A percentile compares a stretch with the other conserved stretches of the same genome.
phyloP scores from a whole-genome alignment of 1,140 invertebrate species.

The Calosoma granatense region DNA sequence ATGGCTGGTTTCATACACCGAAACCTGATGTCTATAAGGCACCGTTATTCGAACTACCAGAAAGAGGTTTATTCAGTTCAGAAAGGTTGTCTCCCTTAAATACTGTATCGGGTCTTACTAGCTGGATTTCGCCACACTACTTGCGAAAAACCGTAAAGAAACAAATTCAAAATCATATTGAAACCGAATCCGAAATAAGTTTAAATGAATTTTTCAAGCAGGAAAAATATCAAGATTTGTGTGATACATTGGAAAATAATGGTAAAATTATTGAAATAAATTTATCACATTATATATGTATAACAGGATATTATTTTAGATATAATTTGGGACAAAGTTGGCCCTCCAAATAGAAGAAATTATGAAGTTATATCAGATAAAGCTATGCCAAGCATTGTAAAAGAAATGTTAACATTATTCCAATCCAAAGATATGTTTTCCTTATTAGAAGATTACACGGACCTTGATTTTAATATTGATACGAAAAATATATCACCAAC shows the following conservation, averaged over 20 bases:
- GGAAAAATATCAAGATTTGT: constrained; percentile 30
- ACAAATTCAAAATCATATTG: constrained; percentile 44
- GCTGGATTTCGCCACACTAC: constrained; percentile 41
- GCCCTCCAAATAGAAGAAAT: constrained; percentile 49
- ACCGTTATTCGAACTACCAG: constrained; percentile 23
- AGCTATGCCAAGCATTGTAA: constrained; percentile 36
- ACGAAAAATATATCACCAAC: constrained; percentile 31
- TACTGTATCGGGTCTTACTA: constrained; percentile 27
- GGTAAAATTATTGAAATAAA: not conserved
- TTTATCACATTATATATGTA: not conserved
- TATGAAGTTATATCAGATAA: constrained; percentile 44
- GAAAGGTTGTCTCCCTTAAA: constrained; percentile 22
- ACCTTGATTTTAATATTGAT: constrained; percentile 42
- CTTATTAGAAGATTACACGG: constrained; percentile 53
- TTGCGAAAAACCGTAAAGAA: constrained; percentile 34
- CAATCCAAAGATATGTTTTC: constrained; percentile 41
- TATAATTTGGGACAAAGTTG: constrained; percentile 45
- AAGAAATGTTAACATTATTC: constrained; percentile 39
- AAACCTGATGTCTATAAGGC: constrained; percentile 24
- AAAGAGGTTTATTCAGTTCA: constrained; percentile 21
- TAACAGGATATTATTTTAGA: constrained; percentile 17
- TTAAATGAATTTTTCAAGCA: constrained; percentile 41
- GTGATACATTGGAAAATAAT: constrained; percentile 5
- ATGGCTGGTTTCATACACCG: constrained; percentile 63
- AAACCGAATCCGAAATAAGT: constrained; percentile 46